Conservation (phyloP, 2,797 vertebrate species). For the Nyctibius grandis region DNA sequence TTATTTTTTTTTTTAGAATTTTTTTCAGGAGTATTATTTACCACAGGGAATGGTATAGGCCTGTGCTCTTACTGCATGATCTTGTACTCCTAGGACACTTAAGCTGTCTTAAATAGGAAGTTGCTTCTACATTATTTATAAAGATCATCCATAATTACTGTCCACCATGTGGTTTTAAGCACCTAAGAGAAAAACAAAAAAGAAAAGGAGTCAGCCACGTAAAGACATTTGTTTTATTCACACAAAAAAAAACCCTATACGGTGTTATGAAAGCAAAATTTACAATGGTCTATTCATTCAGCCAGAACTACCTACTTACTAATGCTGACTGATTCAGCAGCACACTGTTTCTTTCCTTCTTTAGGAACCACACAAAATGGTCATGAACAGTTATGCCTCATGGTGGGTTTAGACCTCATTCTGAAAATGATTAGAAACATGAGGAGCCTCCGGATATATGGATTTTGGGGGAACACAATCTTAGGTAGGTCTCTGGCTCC, state of each 20-base stretch:
- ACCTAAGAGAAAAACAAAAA: background rate
- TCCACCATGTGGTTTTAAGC: slow-evolving; percentile 3
- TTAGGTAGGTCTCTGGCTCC: background rate
- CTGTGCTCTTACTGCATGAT: background rate
- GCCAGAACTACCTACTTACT: background rate
- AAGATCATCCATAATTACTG: slow-evolving; percentile 60
- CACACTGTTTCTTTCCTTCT: background rate
- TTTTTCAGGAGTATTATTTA: background rate
- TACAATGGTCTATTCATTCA: background rate
- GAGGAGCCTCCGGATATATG: background rate
- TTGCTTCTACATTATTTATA: slow-evolving; percentile 52
- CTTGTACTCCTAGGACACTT: background rate
- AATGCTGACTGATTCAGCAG: background rate
- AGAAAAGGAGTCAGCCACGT: background rate
- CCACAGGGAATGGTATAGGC: background rate
- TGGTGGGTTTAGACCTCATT: background rate
- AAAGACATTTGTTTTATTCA: slow-evolving; percentile 8
- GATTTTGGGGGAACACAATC: background rate
- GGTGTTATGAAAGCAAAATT: slow-evolving; percentile 2
- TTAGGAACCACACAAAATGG: background rate
- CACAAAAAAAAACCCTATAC: background rate
- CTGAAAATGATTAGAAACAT: background rate
- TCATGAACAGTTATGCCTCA: background rate
- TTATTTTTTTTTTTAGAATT: background rate
- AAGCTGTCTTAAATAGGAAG: background rate